Percentiles rank a stretch among this genome's conserved stretches.
phyloP scores from a whole-genome alignment of 2,888 invertebrate species.

The Scaptomyza flava region DNA sequence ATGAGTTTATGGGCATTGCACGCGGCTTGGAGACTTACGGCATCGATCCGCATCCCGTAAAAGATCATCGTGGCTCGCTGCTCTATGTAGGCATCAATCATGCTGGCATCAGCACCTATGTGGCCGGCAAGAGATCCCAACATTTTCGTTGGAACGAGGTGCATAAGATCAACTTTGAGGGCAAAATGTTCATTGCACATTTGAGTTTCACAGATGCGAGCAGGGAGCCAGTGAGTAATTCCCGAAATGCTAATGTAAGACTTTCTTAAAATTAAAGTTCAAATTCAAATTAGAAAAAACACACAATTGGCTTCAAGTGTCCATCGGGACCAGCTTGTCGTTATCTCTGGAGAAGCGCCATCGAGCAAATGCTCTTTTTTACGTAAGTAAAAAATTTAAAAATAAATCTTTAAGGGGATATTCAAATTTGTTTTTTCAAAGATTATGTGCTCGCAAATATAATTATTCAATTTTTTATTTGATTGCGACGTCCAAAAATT shows the following conservation, averaged over 20 bases:
- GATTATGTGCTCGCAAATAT: no score
- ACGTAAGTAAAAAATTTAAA: constrained; percentile 88
- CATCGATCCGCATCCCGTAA: constrained; percentile 98
- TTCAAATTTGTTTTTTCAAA: no score
- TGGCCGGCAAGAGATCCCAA: constrained; percentile 95
- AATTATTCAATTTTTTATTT: no score
- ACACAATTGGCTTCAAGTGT: constrained; percentile 98
- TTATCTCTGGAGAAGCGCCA: constrained; percentile 98
- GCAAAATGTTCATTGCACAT: constrained; percentile 98
- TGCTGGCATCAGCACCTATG: constrained; percentile 97
- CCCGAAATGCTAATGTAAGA: background rate
- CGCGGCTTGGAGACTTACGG: constrained; percentile 98
- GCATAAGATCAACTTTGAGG: constrained; percentile 98
- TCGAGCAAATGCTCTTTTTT: constrained; percentile 99
- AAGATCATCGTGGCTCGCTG: constrained; percentile 96
- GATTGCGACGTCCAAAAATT: no score
- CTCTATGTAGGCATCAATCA: constrained; percentile 98
- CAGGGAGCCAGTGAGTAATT: constrained; percentile 81
- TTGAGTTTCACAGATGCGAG: constrained; percentile 95
- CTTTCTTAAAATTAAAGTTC: background rate
- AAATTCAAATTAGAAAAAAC: constrained; percentile 90
- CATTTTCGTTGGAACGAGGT: constrained; percentile 98
- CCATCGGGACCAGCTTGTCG: constrained; percentile 95
- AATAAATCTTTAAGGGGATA: no score
- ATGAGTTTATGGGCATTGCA: constrained; percentile 95